Base-by-base conservation (phyloP, 2,113 vertebrate genomes). In the Zonotrichia leucophrys region DNA sequence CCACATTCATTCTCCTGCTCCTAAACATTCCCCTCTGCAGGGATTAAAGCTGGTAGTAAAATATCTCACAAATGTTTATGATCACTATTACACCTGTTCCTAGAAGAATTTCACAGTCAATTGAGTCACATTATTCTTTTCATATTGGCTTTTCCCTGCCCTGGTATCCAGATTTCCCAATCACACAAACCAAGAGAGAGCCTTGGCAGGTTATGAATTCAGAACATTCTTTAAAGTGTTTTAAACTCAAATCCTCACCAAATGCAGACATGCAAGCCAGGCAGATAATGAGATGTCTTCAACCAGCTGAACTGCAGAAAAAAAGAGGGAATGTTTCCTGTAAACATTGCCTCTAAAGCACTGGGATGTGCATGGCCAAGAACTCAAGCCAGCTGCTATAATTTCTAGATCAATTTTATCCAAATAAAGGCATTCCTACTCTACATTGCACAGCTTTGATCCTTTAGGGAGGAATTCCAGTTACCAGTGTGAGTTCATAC, bases 21-120 rank as follows among this genome's bases (percentile, higher is more conserved):
- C 85, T 83, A 90, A 93, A 62, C 59, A 91, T 60, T 85, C 58
- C 56, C 56, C 70, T 93, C 94, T 90, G 80, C 62, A 82, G 58
- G 69, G 85, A 96, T 95, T 96, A 92, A 80, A 94, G 73, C 77
- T 68, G 83, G 79, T 44, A 88, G 88, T 95, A 94, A 94, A 94
- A 89, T 58, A 89, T 46, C 83, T 60, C 86, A 68, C 80, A 77
- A 90, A 79, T 92, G 93, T 95, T 96, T 96, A 93, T 10, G n/a
- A 84, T 82, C 92, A 83, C 73, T 84, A 82, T 95, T 97, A 95
- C 93, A 96, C 95, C 96, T 96, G 95, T 94, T 94, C 93, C 83
- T 90, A 78, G 49, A 93, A 86, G 92, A 77, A 94, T 97, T 96
- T 97, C 90, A 94, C 95, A 93, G 93, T 78, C 96, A 81, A 64